Evolutionary conservation across 2,888 invertebrate genomes (phyloP).

Genomic region (Agriopis marginaria): DNA sequence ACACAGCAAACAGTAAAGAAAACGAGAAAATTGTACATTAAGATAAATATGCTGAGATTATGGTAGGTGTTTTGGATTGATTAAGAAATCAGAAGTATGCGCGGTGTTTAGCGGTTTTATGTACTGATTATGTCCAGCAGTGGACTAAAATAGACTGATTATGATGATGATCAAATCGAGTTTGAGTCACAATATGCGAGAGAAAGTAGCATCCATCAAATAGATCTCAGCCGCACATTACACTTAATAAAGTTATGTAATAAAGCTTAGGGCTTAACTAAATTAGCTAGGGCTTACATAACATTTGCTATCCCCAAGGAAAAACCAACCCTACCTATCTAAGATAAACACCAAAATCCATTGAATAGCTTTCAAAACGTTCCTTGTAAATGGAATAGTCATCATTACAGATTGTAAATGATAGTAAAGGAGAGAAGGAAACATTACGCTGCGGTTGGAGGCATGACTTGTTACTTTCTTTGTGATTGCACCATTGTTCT

Average conservation of each 20-base stretch:
- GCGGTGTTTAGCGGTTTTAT: no score
- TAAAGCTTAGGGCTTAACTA: slow-evolving; percentile 9
- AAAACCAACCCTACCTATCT: background rate
- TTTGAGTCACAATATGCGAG: background rate
- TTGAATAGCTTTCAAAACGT: background rate
- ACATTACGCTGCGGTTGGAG: slow-evolving; percentile 58
- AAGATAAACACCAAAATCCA: slow-evolving; percentile 9
- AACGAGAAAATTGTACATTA: no score
- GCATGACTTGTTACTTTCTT: slow-evolving; percentile 71
- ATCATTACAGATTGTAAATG: slow-evolving; percentile 21
- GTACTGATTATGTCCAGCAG: no score
- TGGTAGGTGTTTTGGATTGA: no score
- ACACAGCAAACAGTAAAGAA: no score
- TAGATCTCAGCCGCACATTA: background rate
- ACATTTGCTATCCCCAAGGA: background rate
- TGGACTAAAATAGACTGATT: no score
- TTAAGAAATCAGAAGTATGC: no score
- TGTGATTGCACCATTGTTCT: slow-evolving; percentile 58
- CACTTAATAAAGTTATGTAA: background rate
- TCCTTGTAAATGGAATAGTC: slow-evolving; percentile 34
- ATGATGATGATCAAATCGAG: no score
- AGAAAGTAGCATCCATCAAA: slow-evolving; percentile 2
- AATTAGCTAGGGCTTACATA: slow-evolving; percentile 13
- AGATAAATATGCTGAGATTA: no score
- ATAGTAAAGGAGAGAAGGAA: slow-evolving; percentile 49